Base-by-base conservation (phyloP, 1,140 invertebrate species). In the Drosophila subpulchrella region DNA sequence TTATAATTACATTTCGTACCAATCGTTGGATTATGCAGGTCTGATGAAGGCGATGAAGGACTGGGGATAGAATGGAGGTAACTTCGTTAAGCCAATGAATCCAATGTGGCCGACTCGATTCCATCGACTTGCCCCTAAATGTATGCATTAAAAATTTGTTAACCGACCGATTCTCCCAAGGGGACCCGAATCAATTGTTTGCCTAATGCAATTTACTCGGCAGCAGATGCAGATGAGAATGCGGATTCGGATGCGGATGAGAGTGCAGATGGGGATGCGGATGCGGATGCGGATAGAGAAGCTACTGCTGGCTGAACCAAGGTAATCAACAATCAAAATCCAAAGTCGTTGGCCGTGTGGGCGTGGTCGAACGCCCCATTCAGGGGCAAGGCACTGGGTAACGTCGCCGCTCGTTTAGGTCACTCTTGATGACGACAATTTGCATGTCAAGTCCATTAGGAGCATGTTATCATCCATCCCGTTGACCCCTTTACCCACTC, bases 391-490 rank as follows among this genome's bases (percentile, higher is more conserved):
- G 67, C 38, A 36, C 24, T 34, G 61, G 61, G 38, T 68, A 47
- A 38, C 17, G 78, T 55, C 51, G 58, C 67, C 41, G 78, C 67
- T 81, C 75, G 75, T 78, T 78, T 78, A 58, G 75, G 76, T 44
- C 66, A 62, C 78, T 81, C 73, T 58, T 81, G 79, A 81, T 81
- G 79, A 82, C 68, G 79, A 82, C 79, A 78, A 82, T 82, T 82
- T 82, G 79, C 79, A 82, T 82, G 79, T 82, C 79, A 82, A 82
- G 79, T 82, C 79, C 79, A 81, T 81, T 81, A 81, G 78, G 78
- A 81, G 74, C 67, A 73, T 81, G 78, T 81, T 81, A 81, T 81
- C 79, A 81, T 76, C 60, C 50, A 42, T 41, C 50, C 24, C 20
- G 27, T 27, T 27, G 13, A 17, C 50, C 32, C 42, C 20, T 20